These are phyloP conservation scores for Cotesia glomerata DNA, from an alignment of 1,140 invertebrate genomes.

Conservation along the genomic window DNA sequence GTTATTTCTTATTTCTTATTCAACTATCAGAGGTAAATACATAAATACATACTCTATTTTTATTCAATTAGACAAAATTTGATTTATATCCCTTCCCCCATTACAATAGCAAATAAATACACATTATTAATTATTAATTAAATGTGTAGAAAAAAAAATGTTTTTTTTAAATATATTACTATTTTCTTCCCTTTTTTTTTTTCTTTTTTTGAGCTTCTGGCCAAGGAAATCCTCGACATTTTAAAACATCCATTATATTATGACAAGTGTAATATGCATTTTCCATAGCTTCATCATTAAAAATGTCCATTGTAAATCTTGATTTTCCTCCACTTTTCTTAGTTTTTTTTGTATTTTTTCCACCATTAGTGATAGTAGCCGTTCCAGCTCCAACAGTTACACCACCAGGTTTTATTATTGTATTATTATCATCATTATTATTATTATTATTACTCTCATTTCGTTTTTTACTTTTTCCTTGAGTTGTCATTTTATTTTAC, in stretches of 20 bases:
- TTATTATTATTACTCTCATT: constrained; percentile 27
- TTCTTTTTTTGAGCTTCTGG: constrained; percentile 83
- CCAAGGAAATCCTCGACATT: constrained; percentile 81
- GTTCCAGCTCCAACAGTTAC: constrained; percentile 65
- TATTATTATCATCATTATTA: constrained; percentile 32
- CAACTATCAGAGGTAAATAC: no score
- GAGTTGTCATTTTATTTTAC: not conserved
- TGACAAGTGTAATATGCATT: constrained; percentile 89
- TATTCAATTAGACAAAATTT: no score
- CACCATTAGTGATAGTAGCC: constrained; percentile 58
- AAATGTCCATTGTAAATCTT: constrained; percentile 76
- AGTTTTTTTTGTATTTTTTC: constrained; percentile 61
- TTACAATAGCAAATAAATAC: no score
- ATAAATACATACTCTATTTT: no score
- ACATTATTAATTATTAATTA: no score
- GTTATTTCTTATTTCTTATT: no score
- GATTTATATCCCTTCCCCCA: no score
- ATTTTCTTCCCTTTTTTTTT: constrained; percentile 71
- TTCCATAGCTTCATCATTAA: constrained; percentile 85
- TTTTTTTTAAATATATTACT: no score
- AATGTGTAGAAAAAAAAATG: no score
- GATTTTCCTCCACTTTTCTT: constrained; percentile 68
- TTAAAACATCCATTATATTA: constrained; percentile 81
- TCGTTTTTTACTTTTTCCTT: constrained; percentile 44
- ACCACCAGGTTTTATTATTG: constrained; percentile 44